Evolutionary conservation across 2,888 invertebrate species (phyloP).

Genomic region (Cancer borealis): DNA sequence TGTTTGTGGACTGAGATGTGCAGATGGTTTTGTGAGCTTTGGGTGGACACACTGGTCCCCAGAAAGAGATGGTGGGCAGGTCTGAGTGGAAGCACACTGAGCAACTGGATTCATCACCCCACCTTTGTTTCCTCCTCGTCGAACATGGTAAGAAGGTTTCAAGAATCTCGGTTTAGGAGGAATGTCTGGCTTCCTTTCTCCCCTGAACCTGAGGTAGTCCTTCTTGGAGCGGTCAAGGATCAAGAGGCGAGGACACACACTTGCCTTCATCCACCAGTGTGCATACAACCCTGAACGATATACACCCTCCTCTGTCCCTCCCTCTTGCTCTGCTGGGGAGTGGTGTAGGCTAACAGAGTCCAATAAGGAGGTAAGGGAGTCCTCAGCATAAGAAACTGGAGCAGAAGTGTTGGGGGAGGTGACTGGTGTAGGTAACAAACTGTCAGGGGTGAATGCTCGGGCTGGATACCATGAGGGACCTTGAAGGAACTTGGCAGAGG

Average conservation of each 20-base stretch:
- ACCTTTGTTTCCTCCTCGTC: slow-evolving; percentile 57
- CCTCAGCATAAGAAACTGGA: slow-evolving; percentile 64
- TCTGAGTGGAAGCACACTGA: slow-evolving; percentile 62
- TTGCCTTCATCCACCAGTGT: slow-evolving; percentile 96
- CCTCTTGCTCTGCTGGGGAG: slow-evolving; percentile 39
- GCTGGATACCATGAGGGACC: slow-evolving; percentile 31
- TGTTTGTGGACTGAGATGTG: slow-evolving; percentile 59
- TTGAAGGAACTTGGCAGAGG: slow-evolving; percentile 37
- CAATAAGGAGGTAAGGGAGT: slow-evolving; percentile 64
- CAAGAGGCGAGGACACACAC: slow-evolving; percentile 81
- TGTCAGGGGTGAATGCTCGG: slow-evolving; percentile 68
- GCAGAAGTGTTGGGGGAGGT: slow-evolving; percentile 71
- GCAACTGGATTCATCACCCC: slow-evolving; percentile 52
- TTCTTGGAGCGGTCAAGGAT: slow-evolving; percentile 56
- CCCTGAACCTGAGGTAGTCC: slow-evolving; percentile 63
- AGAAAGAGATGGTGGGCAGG: neutral
- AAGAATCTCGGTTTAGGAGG: slow-evolving; percentile 67
- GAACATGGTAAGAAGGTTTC: slow-evolving; percentile 68
- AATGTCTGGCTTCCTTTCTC: slow-evolving; percentile 64
- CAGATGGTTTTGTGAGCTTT: slow-evolving; percentile 17
- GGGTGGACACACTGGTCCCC: neutral
- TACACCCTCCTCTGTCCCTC: slow-evolving; percentile 55
- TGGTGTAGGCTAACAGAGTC: slow-evolving; percentile 61
- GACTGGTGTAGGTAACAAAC: slow-evolving; percentile 63
- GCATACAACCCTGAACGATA: slow-evolving; percentile 92